Conservation (phyloP, 2,888 invertebrate genomes). For the Dendrolimus houi region DNA sequence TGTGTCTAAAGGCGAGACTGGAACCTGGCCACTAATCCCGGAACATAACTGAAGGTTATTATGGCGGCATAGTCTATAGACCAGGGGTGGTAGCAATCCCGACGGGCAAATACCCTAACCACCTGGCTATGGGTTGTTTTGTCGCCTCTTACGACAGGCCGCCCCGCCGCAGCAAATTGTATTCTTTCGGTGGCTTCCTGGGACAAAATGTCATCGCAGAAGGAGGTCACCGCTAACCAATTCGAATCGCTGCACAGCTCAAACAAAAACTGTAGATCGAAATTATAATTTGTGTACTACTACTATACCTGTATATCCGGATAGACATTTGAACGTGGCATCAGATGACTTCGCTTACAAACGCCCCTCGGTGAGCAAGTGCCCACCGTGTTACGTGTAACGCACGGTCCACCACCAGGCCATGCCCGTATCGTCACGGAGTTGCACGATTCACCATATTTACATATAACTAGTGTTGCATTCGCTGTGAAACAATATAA, state of each 20-base stretch:
- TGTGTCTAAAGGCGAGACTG: too few relatives aligned
- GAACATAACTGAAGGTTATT: too few relatives aligned
- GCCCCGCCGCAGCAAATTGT: background rate
- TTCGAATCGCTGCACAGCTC: too few relatives aligned
- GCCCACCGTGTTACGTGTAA: constrained; percentile 44
- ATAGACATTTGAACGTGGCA: constrained; percentile 46
- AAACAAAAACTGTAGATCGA: too few relatives aligned
- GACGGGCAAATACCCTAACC: too few relatives aligned
- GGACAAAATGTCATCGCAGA: too few relatives aligned
- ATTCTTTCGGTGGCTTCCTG: background rate
- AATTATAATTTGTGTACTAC: too few relatives aligned
- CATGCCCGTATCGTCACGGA: constrained; percentile 40
- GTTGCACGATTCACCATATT: constrained; percentile 19
- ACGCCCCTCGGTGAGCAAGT: constrained; percentile 36
- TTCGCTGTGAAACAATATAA: constrained; percentile 32
- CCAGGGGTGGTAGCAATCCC: too few relatives aligned
- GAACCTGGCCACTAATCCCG: too few relatives aligned
- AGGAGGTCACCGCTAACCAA: too few relatives aligned
- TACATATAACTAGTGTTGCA: constrained; percentile 35
- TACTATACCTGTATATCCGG: constrained; percentile 40
- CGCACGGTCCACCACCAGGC: constrained; percentile 39
- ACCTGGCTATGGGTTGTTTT: background rate
- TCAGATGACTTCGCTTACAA: constrained; percentile 27
- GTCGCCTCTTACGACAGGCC: background rate
- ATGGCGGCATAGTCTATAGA: too few relatives aligned